Conservation (phyloP, 1,140 invertebrate species). For the Scaptomyza montana region DNA sequence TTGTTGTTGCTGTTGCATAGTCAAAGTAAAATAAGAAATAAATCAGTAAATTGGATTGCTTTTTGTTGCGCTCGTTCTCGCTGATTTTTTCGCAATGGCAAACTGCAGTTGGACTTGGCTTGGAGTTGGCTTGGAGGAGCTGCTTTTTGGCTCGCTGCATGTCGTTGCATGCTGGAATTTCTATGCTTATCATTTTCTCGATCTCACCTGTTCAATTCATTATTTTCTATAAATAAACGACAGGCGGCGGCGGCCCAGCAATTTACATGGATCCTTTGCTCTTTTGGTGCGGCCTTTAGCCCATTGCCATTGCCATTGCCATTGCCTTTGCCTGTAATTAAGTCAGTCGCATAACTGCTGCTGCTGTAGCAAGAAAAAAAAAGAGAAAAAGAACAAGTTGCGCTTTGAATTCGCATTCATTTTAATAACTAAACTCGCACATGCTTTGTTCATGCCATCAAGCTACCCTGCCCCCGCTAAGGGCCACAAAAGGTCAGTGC, state of each 20-base stretch:
- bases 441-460: slow-evolving; percentile 5
- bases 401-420: slow-evolving; percentile 56
- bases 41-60: slow-evolving; percentile 82
- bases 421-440: slow-evolving; percentile 57
- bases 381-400: slow-evolving; percentile 8
- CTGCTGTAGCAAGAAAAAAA: too few relatives aligned
- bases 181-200: slow-evolving; percentile 78
- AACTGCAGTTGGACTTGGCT: slow-evolving; percentile 51
- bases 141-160: slow-evolving; percentile 32
- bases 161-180: slow-evolving; percentile 73
- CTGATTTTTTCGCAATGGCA: slow-evolving; percentile 62
- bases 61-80: slow-evolving; percentile 65
- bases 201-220: slow-evolving; percentile 82
- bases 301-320: too few relatives aligned
- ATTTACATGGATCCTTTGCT: slow-evolving; percentile 59
- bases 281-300: background rate
- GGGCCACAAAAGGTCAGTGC: slow-evolving; percentile 57
- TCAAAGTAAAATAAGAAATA: slow-evolving; percentile 83
- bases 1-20: slow-evolving; percentile 58
- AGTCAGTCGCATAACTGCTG: slow-evolving; percentile 59
- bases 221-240: slow-evolving; percentile 82
- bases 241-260: slow-evolving; percentile 52
- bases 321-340: slow-evolving; percentile 57
- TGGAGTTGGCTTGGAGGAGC: slow-evolving; percentile 42
- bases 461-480: background rate